Percentiles rank a stretch among this genome's conserved stretches.
Conservation (phyloP, 2,888 invertebrate species). For the Ephialtes manifestator region DNA sequence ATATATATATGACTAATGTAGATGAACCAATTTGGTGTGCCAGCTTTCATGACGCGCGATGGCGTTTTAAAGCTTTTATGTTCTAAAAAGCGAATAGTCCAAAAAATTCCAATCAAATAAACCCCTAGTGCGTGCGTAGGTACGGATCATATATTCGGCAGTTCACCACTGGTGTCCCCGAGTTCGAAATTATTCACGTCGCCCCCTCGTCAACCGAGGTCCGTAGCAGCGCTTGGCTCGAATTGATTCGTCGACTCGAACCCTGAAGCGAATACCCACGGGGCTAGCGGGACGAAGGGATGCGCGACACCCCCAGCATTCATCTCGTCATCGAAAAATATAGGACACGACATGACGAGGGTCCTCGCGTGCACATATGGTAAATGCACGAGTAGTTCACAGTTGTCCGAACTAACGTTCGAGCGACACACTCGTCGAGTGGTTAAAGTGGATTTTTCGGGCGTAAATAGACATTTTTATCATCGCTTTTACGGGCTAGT, state of each 20-base stretch:
- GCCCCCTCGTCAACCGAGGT: constrained; percentile 14
- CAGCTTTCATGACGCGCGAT: not conserved
- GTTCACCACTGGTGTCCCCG: not conserved
- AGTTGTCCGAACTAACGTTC: constrained; percentile 21
- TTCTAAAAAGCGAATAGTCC: not conserved
- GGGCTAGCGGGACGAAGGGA: constrained; percentile 16
- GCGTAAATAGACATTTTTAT: constrained; percentile 51
- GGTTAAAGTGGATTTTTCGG: constrained; percentile 42
- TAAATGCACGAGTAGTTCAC: constrained; percentile 30
- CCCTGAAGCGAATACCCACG: constrained; percentile 54
- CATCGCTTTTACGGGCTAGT: constrained; percentile 16
- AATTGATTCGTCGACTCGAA: constrained; percentile 65
- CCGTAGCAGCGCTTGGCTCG: constrained; percentile 23
- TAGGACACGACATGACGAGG: not conserved
- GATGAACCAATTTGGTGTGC: not conserved
- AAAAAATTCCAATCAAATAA: constrained; percentile 9
- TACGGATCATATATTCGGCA: constrained; percentile 10
- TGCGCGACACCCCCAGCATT: constrained; percentile 9
- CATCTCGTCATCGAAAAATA: constrained; percentile 24
- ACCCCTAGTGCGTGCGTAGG: not conserved
- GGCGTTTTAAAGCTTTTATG: not conserved
- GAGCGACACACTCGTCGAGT: constrained; percentile 17
- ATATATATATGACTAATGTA: not conserved
- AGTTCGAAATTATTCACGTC: constrained; percentile 58
- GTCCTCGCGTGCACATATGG: constrained; percentile 3